Conservation (phyloP, 2,888 invertebrate genomes). For the Synergus gifuensis region DNA sequence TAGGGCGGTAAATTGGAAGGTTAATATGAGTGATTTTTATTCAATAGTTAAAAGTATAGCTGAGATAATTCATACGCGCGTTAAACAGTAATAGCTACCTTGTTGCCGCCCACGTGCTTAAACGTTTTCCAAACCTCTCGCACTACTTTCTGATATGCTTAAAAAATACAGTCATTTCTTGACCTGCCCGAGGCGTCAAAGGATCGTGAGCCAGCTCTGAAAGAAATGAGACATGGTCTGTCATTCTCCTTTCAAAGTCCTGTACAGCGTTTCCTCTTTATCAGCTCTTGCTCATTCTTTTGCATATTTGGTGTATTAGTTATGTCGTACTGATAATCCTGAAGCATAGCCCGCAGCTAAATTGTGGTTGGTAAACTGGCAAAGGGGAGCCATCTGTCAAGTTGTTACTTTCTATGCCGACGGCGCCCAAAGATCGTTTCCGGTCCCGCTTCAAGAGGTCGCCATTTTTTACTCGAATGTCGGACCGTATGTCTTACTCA, state of each 20-base stretch:
- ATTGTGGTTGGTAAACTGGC: constrained; percentile 36
- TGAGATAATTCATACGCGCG: too few relatives aligned
- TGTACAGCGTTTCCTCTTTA: not conserved
- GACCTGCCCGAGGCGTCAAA: constrained; percentile 7
- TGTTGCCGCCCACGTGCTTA: too few relatives aligned
- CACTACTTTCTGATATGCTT: too few relatives aligned
- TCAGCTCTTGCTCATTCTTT: not conserved
- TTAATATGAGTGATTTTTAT: not conserved
- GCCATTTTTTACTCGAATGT: constrained; percentile 14
- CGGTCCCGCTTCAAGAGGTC: constrained; percentile 57
- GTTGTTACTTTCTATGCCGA: constrained; percentile 71
- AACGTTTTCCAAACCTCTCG: too few relatives aligned
- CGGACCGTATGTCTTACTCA: constrained; percentile 46
- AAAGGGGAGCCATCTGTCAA: constrained; percentile 63
- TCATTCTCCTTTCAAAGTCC: not conserved
- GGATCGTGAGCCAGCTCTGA: not conserved
- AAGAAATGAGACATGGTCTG: not conserved
- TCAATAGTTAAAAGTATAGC: not conserved
- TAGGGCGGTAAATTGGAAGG: not conserved
- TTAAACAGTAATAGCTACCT: too few relatives aligned
- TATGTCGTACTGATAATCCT: constrained; percentile 46
- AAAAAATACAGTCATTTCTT: not conserved
- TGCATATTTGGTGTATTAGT: constrained; percentile 33
- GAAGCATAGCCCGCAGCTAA: constrained; percentile 56
- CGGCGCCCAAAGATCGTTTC: constrained; percentile 65